A percentile compares a stretch with the other conserved stretches of the same genome.
phyloP scores from a whole-genome alignment of 2,113 vertebrate genomes.

The Prionailurus viverrinus region DNA sequence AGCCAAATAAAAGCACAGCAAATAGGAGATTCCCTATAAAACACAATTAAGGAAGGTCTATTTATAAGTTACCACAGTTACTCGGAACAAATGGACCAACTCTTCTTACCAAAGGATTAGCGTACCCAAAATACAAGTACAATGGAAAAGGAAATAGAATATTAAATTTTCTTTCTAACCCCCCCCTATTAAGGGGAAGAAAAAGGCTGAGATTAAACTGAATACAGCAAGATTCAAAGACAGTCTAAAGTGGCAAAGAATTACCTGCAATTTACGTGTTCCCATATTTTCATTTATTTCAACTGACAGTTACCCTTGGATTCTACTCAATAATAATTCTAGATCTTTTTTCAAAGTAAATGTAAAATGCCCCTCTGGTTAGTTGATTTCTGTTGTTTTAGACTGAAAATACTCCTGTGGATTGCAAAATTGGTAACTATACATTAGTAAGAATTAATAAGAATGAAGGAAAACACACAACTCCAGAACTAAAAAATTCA shows the following conservation, averaged over 20 bases:
- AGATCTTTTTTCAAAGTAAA: conserved; percentile 59
- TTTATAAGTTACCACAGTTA: conserved; percentile 64
- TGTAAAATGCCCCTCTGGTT: neutral
- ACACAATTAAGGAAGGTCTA: conserved; percentile 53
- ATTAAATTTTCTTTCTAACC: conserved; percentile 55
- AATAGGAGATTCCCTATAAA: conserved; percentile 63
- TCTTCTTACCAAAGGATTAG: conserved; percentile 18
- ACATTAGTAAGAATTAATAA: conserved; percentile 14
- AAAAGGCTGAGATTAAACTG: conserved; percentile 53
- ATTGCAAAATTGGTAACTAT: conserved; percentile 8
- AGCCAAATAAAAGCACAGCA: conserved; percentile 71
- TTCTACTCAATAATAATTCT: conserved; percentile 42
- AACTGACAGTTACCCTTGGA: neutral
- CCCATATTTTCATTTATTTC: conserved; percentile 48
- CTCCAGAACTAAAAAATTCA: neutral
- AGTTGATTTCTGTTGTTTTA: conserved; percentile 43
- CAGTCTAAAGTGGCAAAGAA: conserved; percentile 46
- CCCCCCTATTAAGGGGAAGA: neutral
- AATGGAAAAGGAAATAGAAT: conserved; percentile 49
- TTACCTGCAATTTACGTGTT: neutral
- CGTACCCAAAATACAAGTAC: neutral
- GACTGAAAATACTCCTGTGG: conserved; percentile 25
- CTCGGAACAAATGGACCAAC: neutral
- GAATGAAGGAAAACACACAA: conserved; percentile 55
- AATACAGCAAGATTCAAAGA: conserved; percentile 32